Percentiles rank a stretch among this genome's conserved stretches.
These are phyloP conservation scores for Scolopax rusticola DNA, from an alignment of 2,797 vertebrate species.

Conservation along the genomic window DNA sequence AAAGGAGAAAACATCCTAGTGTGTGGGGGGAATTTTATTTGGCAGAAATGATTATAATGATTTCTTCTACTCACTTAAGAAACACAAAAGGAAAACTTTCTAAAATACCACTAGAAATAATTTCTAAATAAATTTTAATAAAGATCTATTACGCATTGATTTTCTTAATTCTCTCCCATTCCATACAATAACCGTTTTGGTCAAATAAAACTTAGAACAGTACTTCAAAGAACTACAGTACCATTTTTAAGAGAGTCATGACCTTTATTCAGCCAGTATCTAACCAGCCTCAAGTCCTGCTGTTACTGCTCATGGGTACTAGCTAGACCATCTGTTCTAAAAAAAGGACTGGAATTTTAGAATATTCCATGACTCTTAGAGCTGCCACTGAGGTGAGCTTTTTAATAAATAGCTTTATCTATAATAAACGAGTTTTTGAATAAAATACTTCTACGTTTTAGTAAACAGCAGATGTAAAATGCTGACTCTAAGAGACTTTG, in stretches of 20 bases:
- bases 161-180: background rate
- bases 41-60: background rate
- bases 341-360: background rate
- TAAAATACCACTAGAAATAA: background rate
- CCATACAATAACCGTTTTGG: background rate
- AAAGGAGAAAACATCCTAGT: background rate
- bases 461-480: background rate
- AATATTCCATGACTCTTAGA: background rate
- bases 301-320: conserved; percentile 23
- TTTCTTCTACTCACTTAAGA: background rate
- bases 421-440: no score
- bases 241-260: conserved; percentile 26
- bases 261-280: conserved; percentile 45
- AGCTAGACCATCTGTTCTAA: conserved; percentile 57
- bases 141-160: background rate
- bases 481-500: background rate
- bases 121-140: background rate
- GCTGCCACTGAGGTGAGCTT: conserved; percentile 1
- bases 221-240: background rate
- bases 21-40: background rate
- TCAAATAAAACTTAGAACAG: background rate
- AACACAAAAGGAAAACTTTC: background rate
- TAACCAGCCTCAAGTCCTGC: conserved; percentile 48
- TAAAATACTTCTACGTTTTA: background rate
- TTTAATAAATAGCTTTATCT: background rate